Conservation (phyloP, 2,113 vertebrate genomes). For the Indicator maculatus region DNA sequence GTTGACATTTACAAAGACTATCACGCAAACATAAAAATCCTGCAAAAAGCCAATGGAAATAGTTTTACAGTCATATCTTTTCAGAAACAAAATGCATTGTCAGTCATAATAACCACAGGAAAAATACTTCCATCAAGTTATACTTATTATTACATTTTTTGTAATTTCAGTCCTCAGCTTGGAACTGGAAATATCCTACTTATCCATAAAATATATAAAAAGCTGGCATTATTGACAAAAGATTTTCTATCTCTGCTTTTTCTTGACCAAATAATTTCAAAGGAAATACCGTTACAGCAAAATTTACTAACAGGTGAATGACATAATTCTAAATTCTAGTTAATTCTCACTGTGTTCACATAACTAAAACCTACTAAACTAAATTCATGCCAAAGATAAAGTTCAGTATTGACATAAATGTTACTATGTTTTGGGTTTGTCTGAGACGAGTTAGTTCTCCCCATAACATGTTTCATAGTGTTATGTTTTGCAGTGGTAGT, state of each 20-base stretch:
- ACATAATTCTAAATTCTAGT: not conserved
- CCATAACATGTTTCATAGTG: no score
- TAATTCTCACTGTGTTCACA: not conserved
- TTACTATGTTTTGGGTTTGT: no score
- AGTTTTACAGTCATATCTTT: not conserved
- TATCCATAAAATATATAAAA: not conserved
- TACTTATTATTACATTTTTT: not conserved
- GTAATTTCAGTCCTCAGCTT: not conserved
- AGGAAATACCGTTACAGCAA: not conserved
- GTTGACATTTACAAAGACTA: slow-evolving; percentile 12
- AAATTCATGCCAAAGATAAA: not conserved
- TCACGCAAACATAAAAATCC: not conserved
- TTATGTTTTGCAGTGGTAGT: no score
- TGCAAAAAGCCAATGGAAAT: slow-evolving; percentile 1
- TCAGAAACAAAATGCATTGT: not conserved
- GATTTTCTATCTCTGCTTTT: not conserved
- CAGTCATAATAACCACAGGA: not conserved
- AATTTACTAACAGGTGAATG: not conserved
- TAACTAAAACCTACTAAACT: not conserved
- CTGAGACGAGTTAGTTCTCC: no score
- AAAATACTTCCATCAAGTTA: not conserved
- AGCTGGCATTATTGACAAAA: not conserved
- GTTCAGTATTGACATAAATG: not conserved
- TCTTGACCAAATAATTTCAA: not conserved
- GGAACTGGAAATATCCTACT: not conserved